phyloP scores from a whole-genome alignment of 2,888 invertebrate species.

The Ectemnius lituratus region DNA sequence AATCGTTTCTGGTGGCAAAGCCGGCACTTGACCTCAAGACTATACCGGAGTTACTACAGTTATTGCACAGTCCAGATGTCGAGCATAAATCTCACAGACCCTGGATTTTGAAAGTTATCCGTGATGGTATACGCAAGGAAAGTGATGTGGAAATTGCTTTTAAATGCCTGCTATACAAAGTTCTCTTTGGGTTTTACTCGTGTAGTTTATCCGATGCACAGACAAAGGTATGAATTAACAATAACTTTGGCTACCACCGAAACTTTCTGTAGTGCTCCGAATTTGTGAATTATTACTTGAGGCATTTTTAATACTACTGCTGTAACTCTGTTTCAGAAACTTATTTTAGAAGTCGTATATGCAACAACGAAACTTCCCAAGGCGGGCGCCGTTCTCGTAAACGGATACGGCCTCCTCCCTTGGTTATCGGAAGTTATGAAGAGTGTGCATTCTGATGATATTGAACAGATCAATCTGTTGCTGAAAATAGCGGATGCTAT shows the following conservation, averaged over 20 bases:
- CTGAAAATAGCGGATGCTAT: conserved; percentile 66
- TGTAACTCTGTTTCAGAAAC: conserved; percentile 72
- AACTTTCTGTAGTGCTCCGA: neutral
- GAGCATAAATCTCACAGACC: conserved; percentile 83
- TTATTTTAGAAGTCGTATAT: conserved; percentile 83
- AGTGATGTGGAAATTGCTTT: conserved; percentile 87
- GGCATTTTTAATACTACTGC: conserved; percentile 1
- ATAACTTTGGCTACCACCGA: neutral
- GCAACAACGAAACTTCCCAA: conserved; percentile 83
- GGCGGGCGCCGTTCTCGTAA: conserved; percentile 83
- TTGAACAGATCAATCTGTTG: conserved; percentile 55
- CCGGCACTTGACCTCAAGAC: conserved; percentile 86
- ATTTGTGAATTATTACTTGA: neutral
- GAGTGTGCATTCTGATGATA: conserved; percentile 53
- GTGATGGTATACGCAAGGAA: conserved; percentile 87
- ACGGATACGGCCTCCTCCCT: conserved; percentile 84
- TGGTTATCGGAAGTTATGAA: conserved; percentile 81
- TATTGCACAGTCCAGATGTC: conserved; percentile 89
- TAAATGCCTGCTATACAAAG: conserved; percentile 87
- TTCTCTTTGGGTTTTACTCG: conserved; percentile 85
- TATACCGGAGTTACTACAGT: conserved; percentile 92
- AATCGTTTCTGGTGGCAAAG: conserved; percentile 88
- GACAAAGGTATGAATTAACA: conserved; percentile 78
- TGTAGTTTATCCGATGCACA: conserved; percentile 82
- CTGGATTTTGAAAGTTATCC: conserved; percentile 89